phyloP scores from a whole-genome alignment of 2,113 vertebrate species.

The Toxotes chatareus region DNA sequence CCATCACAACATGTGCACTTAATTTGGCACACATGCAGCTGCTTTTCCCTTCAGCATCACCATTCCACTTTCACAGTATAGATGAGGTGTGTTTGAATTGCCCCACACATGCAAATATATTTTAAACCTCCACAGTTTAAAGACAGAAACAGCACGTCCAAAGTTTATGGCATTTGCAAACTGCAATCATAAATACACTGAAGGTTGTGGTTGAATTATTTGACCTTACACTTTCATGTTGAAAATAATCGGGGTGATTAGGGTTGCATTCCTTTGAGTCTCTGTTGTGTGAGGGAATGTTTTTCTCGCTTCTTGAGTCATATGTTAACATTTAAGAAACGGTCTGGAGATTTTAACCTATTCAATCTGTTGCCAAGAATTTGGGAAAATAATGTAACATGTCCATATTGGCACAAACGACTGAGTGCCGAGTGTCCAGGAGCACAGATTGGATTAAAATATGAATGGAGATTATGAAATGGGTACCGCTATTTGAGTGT shows the following conservation, averaged over 20 bases:
- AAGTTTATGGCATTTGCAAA: background rate
- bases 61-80: constrained; percentile 28
- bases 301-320: constrained; percentile 37
- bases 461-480: constrained; percentile 23
- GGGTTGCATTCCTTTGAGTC: constrained; percentile 57
- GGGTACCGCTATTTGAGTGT: background rate
- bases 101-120: constrained; percentile 23
- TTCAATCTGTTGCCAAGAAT: constrained; percentile 33
- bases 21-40: constrained; percentile 54
- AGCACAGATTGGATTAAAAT: background rate
- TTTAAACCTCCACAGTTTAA: constrained; percentile 16
- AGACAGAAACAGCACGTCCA: constrained; percentile 4
- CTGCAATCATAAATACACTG: background rate
- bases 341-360: constrained; percentile 34
- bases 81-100: constrained; percentile 45
- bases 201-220: constrained; percentile 17
- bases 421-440: background rate
- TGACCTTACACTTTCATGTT: constrained; percentile 21
- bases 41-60: constrained; percentile 12
- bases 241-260: constrained; percentile 48
- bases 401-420: background rate
- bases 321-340: constrained; percentile 70
- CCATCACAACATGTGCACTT: constrained; percentile 44
- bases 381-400: background rate
- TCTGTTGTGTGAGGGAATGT: constrained; percentile 33